Conservation (phyloP, 2,113 vertebrate genomes). For the Notechis scutatus region DNA sequence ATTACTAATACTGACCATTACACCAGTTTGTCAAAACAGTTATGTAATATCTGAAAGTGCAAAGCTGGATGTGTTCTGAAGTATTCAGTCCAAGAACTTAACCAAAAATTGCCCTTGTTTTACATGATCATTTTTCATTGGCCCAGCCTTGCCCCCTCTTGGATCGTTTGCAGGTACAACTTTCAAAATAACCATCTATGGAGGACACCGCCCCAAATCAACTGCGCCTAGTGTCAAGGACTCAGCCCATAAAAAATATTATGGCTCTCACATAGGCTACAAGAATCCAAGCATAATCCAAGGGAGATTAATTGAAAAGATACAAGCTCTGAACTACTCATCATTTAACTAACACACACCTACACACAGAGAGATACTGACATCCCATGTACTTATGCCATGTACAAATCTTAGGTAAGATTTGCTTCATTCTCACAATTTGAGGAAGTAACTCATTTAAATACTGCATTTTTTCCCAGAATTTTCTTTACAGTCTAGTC, state of each 20-base stretch:
- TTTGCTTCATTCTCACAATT: background rate
- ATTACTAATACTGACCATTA: slow-evolving; percentile 9
- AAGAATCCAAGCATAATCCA: too few relatives aligned
- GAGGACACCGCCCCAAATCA: background rate
- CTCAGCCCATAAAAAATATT: background rate
- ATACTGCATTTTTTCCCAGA: background rate
- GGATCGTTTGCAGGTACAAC: background rate
- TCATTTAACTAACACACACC: background rate
- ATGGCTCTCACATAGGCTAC: background rate
- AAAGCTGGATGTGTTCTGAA: slow-evolving; percentile 46
- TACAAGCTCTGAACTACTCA: background rate
- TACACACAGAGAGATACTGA: background rate
- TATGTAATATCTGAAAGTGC: slow-evolving; percentile 35
- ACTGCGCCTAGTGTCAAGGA: background rate
- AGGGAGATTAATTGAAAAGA: background rate
- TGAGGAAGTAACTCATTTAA: background rate
- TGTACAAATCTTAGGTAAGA: background rate
- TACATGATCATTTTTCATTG: background rate
- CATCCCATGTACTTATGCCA: background rate
- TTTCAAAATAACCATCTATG: background rate
- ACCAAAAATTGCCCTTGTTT: background rate
- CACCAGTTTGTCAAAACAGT: slow-evolving; percentile 40
- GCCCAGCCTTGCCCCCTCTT: background rate
- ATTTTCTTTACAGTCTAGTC: background rate
- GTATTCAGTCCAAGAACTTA: slow-evolving; percentile 36